Evolutionary conservation across 2,888 invertebrate species (phyloP), one percentile per base, ranked within the genome.

Genomic region (Leucoptera coffeella): DNA sequence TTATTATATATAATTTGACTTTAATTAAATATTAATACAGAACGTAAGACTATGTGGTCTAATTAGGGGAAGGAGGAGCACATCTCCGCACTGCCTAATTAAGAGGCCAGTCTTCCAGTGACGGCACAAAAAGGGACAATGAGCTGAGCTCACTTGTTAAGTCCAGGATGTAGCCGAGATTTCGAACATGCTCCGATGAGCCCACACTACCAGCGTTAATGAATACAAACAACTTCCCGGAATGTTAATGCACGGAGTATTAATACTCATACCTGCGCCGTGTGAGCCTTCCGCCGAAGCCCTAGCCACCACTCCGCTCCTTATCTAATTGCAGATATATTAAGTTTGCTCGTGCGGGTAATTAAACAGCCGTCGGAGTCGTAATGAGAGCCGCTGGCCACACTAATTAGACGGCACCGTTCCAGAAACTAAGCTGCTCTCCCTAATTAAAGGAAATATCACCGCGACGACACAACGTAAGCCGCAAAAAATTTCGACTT

Each of bases 361-460:
- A 60, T 59, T 60, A 57, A 47, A 52, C 42, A 22, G 26, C 19
- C 26, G 19, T 14, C 11, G 15, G 14, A 17, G 36, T 33, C 37
- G 50, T 55, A 58, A 57, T 53, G 48, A 53, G 52, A 51, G 48
- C 38, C 45, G 43, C 27, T 21, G 47, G 42, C 45, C 43, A 46
- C 47, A 42, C 56, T 60, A 56, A 59, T 60, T 57, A 58, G 52
- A 42, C 50, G 40, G 41, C 46, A 44, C 43, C 43, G 48, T 47
- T 51, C 46, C 49, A 51, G 53, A 50, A 50, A 54, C 52, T 46
- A 45, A 43, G 50, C 45, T 48, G 44, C 25, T 51, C 49, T 47
- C 42, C 52, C 49, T 28, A 60, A 59, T 60, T 60, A 58, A 44
- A 41, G 43, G 35, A 42, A 38, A 41, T 39, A 39, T 49, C 43